Evolutionary conservation across 2,888 invertebrate genomes (phyloP), one percentile per base, ranked within the genome.

Genomic region (Hermaeophaga mercurialis): DNA sequence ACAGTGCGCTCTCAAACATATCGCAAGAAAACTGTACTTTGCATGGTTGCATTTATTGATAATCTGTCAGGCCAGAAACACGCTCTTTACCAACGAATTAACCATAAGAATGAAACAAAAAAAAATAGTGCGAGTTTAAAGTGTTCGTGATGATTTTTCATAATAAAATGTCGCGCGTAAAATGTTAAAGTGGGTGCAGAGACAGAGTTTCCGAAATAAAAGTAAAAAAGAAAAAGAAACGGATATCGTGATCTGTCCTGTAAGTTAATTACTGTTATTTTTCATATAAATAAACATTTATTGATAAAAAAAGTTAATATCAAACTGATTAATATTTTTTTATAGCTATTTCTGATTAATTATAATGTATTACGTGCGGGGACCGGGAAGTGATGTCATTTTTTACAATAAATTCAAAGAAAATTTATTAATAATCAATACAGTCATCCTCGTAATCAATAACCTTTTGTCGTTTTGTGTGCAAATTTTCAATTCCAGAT

Each of bases 141-240:
- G 34, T 44, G 44, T 48, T 44, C 11, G 38, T 33, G 39, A 7
- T 17, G 36, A 24, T 33, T 41, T 33, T 45, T 33, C 17, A 38
- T n/a, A 12, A 24, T 33, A 45, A 44, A 53, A 59, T 62, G 59
- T 31, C 17, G 53, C 46, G 58, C 38, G 53, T 39, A 66, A 26
- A 59, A 76, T 76, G 76, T 66, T 76, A 54, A 76, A 76, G 75
- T 76, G 76, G 76, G 76, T 75, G 63, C 75, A 72, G 38, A 70
- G 73, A 52, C 72, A 73, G 45, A 71, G 68, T 59, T 70, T 73
- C 56, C 65, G 66, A 46, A 62, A 57, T 56, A 66, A 49, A 41
- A 60, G 19, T 46, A 34, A 56, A 5, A 53, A 56, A 38, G 64
- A 60, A 33, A 61, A 59, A n/a, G 63, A 69, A 14, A 43, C 24